Percentiles rank a stretch among this genome's conserved stretches.
Conservation (phyloP, 2,113 vertebrate species). For the Colistium nudipinnis region DNA sequence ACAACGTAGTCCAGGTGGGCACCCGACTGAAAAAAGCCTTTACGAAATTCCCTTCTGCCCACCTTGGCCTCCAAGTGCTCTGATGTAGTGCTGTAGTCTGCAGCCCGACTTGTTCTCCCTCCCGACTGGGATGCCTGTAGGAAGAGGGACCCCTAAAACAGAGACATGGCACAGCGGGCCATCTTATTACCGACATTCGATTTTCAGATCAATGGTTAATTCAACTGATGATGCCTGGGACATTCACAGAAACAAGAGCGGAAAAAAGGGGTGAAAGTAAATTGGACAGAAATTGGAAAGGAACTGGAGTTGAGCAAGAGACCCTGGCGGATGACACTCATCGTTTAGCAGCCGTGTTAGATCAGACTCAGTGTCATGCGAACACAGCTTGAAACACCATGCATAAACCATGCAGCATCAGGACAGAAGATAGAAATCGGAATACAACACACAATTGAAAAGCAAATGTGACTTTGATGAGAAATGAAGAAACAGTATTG, state of each 20-base stretch:
- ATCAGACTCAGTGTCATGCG: constrained; percentile 52
- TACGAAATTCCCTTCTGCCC: constrained; percentile 79
- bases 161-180: constrained; percentile 75
- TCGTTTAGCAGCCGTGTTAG: constrained; percentile 34
- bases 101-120: constrained; percentile 93
- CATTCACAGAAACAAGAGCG: constrained; percentile 32
- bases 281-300: not conserved
- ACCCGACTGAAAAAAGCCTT: constrained; percentile 27
- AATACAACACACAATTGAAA: not conserved
- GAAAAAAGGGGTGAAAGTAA: not conserved
- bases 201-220: constrained; percentile 25
- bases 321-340: constrained; percentile 14
- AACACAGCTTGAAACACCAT: constrained; percentile 44
- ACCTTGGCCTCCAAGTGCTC: constrained; percentile 93
- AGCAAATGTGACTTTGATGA: not conserved
- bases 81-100: constrained; percentile 86
- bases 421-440: constrained; percentile 9
- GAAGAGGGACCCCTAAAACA: constrained; percentile 82
- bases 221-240: constrained; percentile 23
- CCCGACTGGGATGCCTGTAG: constrained; percentile 85
- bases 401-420: constrained; percentile 53
- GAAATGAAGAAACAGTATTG: not conserved
- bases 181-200: constrained; percentile 62
- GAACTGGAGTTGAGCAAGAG: constrained; percentile 16
- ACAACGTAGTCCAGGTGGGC: constrained; percentile 59